Base-by-base conservation (phyloP, 2,888 invertebrate species). In the Lycaena phlaeas region DNA sequence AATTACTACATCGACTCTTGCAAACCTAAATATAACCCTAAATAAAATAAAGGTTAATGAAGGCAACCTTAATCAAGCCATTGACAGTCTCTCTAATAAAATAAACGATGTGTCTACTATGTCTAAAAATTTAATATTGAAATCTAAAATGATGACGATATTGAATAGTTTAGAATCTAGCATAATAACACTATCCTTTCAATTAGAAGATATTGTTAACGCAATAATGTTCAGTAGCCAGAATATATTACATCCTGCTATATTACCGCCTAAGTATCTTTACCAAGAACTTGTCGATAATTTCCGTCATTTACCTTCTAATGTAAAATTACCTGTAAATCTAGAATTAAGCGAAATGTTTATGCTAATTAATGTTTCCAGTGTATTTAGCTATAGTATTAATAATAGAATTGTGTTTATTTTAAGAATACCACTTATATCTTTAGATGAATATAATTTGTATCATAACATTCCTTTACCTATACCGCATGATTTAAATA, bases 1-100 rank as follows among this genome's bases (percentile, higher is more conserved):
- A 11, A 30, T 49, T 1, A 41, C 41, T 6, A 41, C 37, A 14
- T 41, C 44, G 10, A 28, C 14, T 7, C 30, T 12, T 40, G 30
- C 14, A 5, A 44, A 11, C 6, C 14, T 14, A n/a, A 38, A 38
- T 9, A 14, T 7, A 27, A 38, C 17, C n/a, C 15, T 38, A 9
- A 6, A 38, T 15, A 41, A 38, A 38, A 18, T 38, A 28, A 29
- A 38, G 17, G 11, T 15, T 17, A 38, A 38, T 38, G 22, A 38
- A 22, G 18, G 27, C 27, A 27, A 27, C 27, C 27, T 27, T 18
- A 18, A 18, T 18, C 3, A 18, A 18, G 18, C 4, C 5, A 18
- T 18, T 5, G 18, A 18, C 18, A 18, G 18, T 5, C 4, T 18
- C 18, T 18, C 18, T 5, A 18, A 18, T 18, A 18, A 18, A 18